Percentiles rank a stretch among this genome's conserved stretches.
Evolutionary conservation across 1,140 invertebrate species (phyloP).

Genomic region (Tenebrio molitor): DNA sequence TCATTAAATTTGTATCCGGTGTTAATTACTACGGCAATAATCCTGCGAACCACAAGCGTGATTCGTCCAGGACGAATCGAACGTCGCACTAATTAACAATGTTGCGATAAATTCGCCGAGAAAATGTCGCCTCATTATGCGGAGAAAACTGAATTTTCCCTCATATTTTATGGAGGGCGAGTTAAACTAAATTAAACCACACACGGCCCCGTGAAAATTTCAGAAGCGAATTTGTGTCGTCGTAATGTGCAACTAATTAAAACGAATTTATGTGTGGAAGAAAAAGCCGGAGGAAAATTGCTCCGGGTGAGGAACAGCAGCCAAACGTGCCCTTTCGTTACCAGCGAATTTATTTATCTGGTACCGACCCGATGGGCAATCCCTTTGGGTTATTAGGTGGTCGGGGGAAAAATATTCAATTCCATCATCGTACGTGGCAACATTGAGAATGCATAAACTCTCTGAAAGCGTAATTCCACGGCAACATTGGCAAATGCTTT

Average conservation of each 20-base stretch:
- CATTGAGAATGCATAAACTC: constrained; percentile 59
- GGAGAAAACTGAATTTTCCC: background rate
- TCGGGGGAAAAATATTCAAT: constrained; percentile 55
- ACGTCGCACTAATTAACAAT: background rate
- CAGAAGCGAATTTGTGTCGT: constrained; percentile 26
- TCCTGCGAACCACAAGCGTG: constrained; percentile 7
- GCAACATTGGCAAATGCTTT: constrained; percentile 47
- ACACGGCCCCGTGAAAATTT: constrained; percentile 11
- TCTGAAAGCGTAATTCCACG: constrained; percentile 56
- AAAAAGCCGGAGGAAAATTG: background rate
- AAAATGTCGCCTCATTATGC: background rate
- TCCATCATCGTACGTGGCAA: constrained; percentile 53
- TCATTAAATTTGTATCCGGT: constrained; percentile 29
- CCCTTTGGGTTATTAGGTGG: constrained; percentile 41
- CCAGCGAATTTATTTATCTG: background rate
- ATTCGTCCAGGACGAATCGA: background rate
- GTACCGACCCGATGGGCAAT: constrained; percentile 31
- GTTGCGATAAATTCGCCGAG: background rate
- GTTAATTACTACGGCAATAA: constrained; percentile 27
- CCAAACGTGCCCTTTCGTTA: too few relatives aligned
- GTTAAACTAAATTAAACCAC: constrained; percentile 21
- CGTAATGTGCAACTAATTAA: constrained; percentile 26
- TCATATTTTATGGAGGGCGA: background rate
- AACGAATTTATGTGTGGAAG: constrained; percentile 11
- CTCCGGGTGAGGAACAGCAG: background rate